Conservation (phyloP, 1,140 invertebrate species). For the Eriocheir sinensis region DNA sequence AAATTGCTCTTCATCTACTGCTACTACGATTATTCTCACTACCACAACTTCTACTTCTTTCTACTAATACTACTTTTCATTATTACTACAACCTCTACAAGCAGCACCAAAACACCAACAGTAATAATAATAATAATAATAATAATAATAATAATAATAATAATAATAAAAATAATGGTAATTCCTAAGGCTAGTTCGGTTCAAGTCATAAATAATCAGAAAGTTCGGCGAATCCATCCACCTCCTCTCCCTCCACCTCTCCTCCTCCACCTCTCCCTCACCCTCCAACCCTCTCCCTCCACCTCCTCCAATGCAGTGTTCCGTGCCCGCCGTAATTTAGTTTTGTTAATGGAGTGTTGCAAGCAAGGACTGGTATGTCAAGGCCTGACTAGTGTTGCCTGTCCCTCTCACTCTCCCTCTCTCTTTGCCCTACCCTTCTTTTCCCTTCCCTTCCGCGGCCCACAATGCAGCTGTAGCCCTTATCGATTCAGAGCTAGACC, state of each 20-base stretch:
- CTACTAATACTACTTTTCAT: no score
- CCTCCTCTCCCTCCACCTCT: not conserved
- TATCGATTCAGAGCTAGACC: no score
- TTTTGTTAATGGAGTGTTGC: not conserved
- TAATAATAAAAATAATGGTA: not conserved
- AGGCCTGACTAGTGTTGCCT: not conserved
- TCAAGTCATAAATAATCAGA: not conserved
- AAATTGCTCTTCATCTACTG: no score
- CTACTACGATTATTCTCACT: no score
- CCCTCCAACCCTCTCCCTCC: not conserved
- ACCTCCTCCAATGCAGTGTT: not conserved
- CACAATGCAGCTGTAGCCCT: no score
- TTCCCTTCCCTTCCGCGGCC: not conserved
- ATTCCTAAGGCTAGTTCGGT: no score
- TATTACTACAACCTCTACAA: not conserved
- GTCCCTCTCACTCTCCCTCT: not conserved
- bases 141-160: not conserved
- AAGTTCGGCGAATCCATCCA: not conserved
- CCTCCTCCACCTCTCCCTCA: not conserved
- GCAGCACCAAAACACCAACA: not conserved
- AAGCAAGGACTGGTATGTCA: not conserved
- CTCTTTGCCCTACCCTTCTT: not conserved
- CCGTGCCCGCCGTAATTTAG: not conserved
- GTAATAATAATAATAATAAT: not conserved
- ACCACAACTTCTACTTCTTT: no score